Evolutionary conservation across 2,888 invertebrate genomes (phyloP).

Genomic region (Rotaria sp.): DNA sequence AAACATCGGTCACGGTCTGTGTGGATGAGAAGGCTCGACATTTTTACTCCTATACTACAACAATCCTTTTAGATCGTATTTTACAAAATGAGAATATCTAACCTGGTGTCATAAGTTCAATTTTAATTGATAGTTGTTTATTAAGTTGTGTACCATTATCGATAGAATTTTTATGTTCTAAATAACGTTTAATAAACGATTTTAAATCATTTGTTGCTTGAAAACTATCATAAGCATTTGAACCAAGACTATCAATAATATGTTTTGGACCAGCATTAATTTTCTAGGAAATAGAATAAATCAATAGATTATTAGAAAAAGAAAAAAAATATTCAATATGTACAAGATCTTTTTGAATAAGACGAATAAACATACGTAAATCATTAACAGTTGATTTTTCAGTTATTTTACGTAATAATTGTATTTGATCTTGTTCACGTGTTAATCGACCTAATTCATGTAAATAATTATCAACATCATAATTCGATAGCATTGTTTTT

Average conservation of each 20-base stretch:
- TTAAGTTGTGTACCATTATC: slow-evolving; percentile 46
- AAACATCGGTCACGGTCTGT: too few species aligned
- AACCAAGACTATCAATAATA: slow-evolving; percentile 71
- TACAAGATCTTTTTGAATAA: slow-evolving; percentile 73
- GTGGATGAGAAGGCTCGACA: too few species aligned
- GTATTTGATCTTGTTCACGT: slow-evolving; percentile 77
- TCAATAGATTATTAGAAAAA: neutral
- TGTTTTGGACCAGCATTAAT: slow-evolving; percentile 87
- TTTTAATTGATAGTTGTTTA: slow-evolving; percentile 55
- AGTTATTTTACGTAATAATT: slow-evolving; percentile 68
- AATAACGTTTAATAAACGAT: slow-evolving; percentile 65
- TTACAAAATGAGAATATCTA: slow-evolving; percentile 74
- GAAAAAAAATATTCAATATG: neutral
- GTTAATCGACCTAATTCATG: slow-evolving; percentile 68
- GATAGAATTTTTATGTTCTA: slow-evolving; percentile 43
- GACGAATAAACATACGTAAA: slow-evolving; percentile 73
- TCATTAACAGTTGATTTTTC: slow-evolving; percentile 73
- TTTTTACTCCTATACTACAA: neutral
- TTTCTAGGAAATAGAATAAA: slow-evolving; percentile 58
- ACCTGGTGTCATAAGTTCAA: slow-evolving; percentile 78
- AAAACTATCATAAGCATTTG: slow-evolving; percentile 77
- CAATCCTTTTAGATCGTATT: too few species aligned
- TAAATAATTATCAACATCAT: slow-evolving; percentile 66
- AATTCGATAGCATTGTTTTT: slow-evolving; percentile 67
- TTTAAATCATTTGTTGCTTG: slow-evolving; percentile 74